Conservation (phyloP, 2,797 vertebrate genomes). For the Stomatorhinus walkeri region DNA sequence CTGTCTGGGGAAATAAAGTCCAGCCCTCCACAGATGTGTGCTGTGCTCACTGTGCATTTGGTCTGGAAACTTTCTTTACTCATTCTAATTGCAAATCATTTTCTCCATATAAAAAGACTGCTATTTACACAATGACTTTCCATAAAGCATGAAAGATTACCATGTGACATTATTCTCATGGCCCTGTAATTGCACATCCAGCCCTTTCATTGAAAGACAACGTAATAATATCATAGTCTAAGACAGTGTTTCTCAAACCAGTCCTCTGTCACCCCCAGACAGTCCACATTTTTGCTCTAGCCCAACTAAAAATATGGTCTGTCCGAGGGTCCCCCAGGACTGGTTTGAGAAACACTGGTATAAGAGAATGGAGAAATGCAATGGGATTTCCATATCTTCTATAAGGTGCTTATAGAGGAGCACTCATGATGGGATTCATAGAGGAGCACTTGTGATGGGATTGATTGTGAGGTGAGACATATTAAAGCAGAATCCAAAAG, state of each 20-base stretch:
- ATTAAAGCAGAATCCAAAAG: not conserved
- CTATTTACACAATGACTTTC: not conserved
- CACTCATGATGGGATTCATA: not conserved
- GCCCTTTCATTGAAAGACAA: not conserved
- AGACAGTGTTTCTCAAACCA: not conserved
- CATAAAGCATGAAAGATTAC: not conserved
- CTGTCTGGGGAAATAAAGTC: slow-evolving; percentile 31
- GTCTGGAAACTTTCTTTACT: not conserved
- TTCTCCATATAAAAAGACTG: not conserved
- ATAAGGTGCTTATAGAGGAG: not conserved
- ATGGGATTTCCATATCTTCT: not conserved
- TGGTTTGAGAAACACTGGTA: not conserved
- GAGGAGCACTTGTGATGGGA: not conserved
- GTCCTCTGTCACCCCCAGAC: not conserved
- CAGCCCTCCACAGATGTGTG: slow-evolving; percentile 28
- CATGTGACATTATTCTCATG: not conserved
- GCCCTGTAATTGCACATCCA: not conserved
- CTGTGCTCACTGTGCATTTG: not conserved
- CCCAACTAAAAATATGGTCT: not conserved
- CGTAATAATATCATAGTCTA: not conserved
- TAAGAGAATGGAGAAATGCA: not conserved
- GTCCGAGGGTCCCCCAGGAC: not conserved
- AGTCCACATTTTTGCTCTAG: not conserved
- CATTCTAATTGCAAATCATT: not conserved
- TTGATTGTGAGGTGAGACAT: not conserved